Evolutionary conservation across 2,113 vertebrate species (phyloP).

Genomic region (Megalops atlanticus): DNA sequence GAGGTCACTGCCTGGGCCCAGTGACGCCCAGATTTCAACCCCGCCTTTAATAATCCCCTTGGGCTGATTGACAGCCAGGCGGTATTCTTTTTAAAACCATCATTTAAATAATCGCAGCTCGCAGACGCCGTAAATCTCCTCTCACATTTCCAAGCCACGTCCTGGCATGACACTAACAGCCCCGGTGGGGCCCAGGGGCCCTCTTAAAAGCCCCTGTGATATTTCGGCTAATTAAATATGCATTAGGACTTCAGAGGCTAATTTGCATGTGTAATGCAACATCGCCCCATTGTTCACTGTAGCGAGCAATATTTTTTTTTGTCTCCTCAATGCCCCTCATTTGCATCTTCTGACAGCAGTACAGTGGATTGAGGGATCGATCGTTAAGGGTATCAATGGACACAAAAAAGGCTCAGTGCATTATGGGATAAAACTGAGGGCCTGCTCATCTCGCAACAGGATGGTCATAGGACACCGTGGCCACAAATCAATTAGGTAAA

Average conservation of each 20-base stretch:
- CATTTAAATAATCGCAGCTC: slow-evolving; percentile 41
- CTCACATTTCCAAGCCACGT: slow-evolving; percentile 39
- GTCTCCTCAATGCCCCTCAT: slow-evolving; percentile 5
- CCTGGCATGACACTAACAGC: slow-evolving; percentile 35
- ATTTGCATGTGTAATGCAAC: slow-evolving; percentile 37
- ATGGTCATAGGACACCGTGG: not conserved
- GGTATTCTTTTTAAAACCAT: slow-evolving; percentile 59
- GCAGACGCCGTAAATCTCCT: slow-evolving; percentile 50
- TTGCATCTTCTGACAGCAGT: slow-evolving; percentile 10
- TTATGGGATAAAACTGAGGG: slow-evolving; percentile 15
- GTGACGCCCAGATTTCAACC: slow-evolving; percentile 23
- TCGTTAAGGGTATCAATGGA: slow-evolving; percentile 6
- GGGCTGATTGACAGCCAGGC: slow-evolving; percentile 16
- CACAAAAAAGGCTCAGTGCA: not conserved
- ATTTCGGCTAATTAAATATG: slow-evolving; percentile 44
- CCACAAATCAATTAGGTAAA: slow-evolving; percentile 16
- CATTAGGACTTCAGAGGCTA: slow-evolving; percentile 24
- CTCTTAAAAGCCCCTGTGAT: slow-evolving; percentile 33
- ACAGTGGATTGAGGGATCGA: slow-evolving; percentile 16
- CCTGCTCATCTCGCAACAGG: not conserved
- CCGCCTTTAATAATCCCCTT: slow-evolving; percentile 28
- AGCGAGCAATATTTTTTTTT: not conserved
- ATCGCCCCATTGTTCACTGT: slow-evolving; percentile 16
- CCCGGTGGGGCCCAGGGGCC: slow-evolving; percentile 16
- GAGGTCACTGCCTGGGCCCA: slow-evolving; percentile 16